phyloP scores from a whole-genome alignment of 2,888 invertebrate genomes.

The Acronicta leporina region DNA sequence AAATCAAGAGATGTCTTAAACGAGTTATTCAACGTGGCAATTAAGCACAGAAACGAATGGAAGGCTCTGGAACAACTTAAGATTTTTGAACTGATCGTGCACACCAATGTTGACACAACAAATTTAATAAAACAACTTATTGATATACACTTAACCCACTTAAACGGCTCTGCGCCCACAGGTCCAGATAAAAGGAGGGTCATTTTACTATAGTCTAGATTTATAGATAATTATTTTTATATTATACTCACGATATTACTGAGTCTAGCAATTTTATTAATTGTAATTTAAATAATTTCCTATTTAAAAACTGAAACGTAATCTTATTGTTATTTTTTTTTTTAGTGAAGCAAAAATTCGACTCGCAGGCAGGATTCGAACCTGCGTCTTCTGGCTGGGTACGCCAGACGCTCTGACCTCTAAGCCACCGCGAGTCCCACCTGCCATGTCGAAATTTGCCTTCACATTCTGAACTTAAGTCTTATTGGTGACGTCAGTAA shows the following conservation, averaged over 20 bases:
- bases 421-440: no score
- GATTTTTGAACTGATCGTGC: constrained; percentile 79
- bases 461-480: no score
- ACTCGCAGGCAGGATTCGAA: no score
- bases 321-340: no score
- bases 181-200: constrained; percentile 56
- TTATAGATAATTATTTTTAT: neutral
- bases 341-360: no score
- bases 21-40: constrained; percentile 79
- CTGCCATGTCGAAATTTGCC: no score
- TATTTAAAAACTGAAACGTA: no score
- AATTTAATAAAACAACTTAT: constrained; percentile 74
- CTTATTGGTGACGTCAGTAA: no score
- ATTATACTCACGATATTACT: neutral
- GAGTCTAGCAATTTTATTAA: neutral
- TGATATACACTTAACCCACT: constrained; percentile 69
- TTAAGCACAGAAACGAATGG: constrained; percentile 80
- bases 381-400: no score
- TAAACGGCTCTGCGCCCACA: constrained; percentile 56
- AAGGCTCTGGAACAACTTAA: constrained; percentile 79
- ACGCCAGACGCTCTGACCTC: no score
- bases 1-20: constrained; percentile 75
- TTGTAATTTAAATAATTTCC: no score
- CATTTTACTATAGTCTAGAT: constrained; percentile 58
- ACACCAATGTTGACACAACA: constrained; percentile 79